phyloP scores from a whole-genome alignment of 2,888 invertebrate species.

The Linyphia triangularis region DNA sequence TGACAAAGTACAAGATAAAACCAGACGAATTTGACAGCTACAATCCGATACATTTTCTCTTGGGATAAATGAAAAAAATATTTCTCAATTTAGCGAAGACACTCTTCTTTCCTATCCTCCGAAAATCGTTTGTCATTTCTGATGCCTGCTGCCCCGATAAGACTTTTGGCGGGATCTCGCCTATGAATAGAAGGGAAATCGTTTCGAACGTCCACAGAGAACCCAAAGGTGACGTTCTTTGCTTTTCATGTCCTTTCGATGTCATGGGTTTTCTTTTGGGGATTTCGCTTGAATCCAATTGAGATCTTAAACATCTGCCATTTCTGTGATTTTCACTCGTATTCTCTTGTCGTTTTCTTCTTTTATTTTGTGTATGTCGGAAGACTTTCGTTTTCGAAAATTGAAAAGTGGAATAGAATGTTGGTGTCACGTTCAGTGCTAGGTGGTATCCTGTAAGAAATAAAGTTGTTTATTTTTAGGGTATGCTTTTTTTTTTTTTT shows the following conservation, averaged over 20 bases:
- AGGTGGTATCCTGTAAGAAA: too few species aligned
- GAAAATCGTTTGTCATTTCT: constrained; percentile 50
- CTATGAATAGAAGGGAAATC: constrained; percentile 62
- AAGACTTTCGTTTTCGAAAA: background rate
- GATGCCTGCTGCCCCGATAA: constrained; percentile 43
- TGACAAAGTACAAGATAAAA: constrained; percentile 36
- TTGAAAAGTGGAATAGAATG: background rate
- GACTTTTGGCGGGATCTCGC: constrained; percentile 24
- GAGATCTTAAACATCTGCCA: constrained; percentile 48
- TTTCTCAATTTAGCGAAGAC: constrained; percentile 54
- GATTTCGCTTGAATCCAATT: constrained; percentile 17
- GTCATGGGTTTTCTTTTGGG: background rate
- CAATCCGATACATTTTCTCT: constrained; percentile 35
- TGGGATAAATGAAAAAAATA: background rate
- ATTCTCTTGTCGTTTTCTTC: background rate
- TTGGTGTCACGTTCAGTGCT: background rate
- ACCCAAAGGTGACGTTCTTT: constrained; percentile 19
- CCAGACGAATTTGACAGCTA: constrained; percentile 41
- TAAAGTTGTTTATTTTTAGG: too few species aligned
- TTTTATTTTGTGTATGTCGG: background rate
- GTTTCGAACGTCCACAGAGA: constrained; percentile 10
- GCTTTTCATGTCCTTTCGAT: background rate
- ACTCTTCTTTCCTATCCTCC: background rate
- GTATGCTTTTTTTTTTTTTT: too few species aligned
- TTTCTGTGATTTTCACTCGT: constrained; percentile 8